Percentiles rank a stretch among this genome's conserved stretches.
These are phyloP conservation scores for Anarhynchus alexandrinus DNA, from an alignment of 2,113 vertebrate genomes.

Conservation along the genomic window DNA sequence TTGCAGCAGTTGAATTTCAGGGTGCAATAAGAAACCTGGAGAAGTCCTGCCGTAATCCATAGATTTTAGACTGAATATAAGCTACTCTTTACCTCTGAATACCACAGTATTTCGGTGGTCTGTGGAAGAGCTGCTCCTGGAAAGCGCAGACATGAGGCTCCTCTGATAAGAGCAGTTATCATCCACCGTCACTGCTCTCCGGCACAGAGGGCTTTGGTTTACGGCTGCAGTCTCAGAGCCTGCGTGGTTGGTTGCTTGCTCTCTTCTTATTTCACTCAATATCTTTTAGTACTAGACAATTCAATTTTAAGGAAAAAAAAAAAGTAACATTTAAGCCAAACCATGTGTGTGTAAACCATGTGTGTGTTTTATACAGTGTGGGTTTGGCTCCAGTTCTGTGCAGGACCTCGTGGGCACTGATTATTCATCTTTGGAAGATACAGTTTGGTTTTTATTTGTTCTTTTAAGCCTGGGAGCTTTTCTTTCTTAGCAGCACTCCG, in stretches of 20 bases:
- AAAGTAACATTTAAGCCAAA: background rate
- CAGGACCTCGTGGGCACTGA: background rate
- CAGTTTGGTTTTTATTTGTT: background rate
- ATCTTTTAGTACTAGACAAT: background rate
- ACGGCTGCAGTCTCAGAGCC: background rate
- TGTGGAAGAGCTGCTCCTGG: background rate
- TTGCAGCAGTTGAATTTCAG: background rate
- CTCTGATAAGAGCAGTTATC: rapidly evolving
- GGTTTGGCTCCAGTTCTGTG: background rate
- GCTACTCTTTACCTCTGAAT: background rate
- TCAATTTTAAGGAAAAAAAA: background rate
- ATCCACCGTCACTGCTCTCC: too few species aligned
- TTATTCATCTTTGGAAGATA: background rate
- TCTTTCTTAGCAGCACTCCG: background rate
- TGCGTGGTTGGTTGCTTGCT: background rate
- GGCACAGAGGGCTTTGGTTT: background rate
- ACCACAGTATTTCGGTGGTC: background rate
- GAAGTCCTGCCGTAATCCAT: background rate
- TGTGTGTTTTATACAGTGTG: background rate
- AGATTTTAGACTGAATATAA: background rate
- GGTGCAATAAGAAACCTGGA: background rate
- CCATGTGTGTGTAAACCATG: background rate
- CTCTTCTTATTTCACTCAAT: background rate
- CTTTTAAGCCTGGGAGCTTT: background rate
- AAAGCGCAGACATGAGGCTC: background rate